Evolutionary conservation across 2,113 vertebrate genomes (phyloP).

Genomic region (Platysternon megacephalum): DNA sequence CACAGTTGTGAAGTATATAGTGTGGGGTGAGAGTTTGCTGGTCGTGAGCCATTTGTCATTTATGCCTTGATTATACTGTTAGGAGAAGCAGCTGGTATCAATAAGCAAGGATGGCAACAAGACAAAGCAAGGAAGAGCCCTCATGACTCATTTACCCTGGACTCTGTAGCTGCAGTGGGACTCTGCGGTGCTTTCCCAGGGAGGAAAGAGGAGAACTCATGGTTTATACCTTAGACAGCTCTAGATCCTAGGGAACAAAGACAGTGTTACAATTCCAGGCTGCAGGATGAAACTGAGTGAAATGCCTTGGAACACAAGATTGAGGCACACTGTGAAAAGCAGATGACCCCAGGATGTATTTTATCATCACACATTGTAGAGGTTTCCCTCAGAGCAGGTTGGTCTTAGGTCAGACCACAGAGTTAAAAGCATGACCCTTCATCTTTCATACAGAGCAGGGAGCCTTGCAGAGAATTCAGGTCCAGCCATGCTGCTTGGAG

Average conservation of each 20-base stretch:
- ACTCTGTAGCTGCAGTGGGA: slow-evolving; percentile 43
- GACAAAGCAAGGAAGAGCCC: neutral
- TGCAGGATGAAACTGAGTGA: neutral
- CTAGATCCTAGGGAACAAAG: neutral
- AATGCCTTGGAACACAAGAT: neutral
- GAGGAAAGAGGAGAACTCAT: slow-evolving; percentile 79
- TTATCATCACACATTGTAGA: too few relatives aligned
- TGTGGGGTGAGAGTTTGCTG: neutral
- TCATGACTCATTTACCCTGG: slow-evolving; percentile 24
- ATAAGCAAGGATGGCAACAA: neutral
- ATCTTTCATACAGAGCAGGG: neutral
- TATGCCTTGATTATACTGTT: neutral
- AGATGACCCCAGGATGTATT: neutral
- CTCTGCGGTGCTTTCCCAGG: slow-evolving; percentile 73
- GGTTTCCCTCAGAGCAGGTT: neutral
- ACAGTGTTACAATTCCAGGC: neutral
- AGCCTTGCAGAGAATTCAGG: neutral
- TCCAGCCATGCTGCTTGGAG: neutral
- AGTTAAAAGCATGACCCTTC: neutral
- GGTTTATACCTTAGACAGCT: neutral
- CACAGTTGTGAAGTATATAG: accelerated
- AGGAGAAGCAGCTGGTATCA: neutral
- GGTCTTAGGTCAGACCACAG: neutral
- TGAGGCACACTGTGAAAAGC: neutral
- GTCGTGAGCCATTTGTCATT: neutral